Conservation (phyloP, 2,888 invertebrate species). For the Pterostichus madidus region DNA sequence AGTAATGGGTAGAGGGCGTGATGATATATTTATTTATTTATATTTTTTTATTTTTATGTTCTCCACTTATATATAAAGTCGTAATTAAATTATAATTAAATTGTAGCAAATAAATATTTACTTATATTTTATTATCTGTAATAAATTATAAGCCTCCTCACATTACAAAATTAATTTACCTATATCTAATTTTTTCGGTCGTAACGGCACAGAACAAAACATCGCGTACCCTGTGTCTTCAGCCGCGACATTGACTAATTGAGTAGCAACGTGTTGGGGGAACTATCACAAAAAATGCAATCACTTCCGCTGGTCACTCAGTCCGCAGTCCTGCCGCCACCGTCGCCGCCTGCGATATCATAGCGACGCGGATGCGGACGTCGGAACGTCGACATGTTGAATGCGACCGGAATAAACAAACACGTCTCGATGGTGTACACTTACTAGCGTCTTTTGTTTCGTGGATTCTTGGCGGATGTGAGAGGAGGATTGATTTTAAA, state of each 20-base stretch:
- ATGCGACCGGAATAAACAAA: slow-evolving; percentile 58
- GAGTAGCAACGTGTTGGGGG: slow-evolving; percentile 16
- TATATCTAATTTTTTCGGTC: background rate
- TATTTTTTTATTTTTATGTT: no score
- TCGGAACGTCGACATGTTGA: slow-evolving; percentile 36
- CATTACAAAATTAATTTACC: no score
- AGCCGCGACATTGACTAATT: slow-evolving; percentile 57
- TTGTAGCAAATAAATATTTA: no score
- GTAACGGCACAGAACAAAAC: background rate
- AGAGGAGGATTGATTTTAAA: slow-evolving; percentile 23
- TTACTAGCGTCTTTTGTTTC: slow-evolving; percentile 15
- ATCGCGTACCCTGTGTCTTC: background rate
- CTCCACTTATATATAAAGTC: no score
- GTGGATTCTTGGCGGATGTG: background rate
- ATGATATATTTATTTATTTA: no score
- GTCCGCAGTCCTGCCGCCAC: background rate
- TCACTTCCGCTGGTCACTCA: slow-evolving; percentile 59
- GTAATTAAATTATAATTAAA: no score
- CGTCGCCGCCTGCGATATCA: slow-evolving; percentile 21
- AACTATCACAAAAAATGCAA: slow-evolving; percentile 51
- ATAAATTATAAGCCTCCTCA: no score
- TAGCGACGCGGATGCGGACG: slow-evolving; percentile 4
- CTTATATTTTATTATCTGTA: no score
- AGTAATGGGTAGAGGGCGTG: no score
- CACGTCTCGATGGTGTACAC: background rate